phyloP scores from a whole-genome alignment of 2,888 invertebrate genomes.

The Drosophila acutilabella region DNA sequence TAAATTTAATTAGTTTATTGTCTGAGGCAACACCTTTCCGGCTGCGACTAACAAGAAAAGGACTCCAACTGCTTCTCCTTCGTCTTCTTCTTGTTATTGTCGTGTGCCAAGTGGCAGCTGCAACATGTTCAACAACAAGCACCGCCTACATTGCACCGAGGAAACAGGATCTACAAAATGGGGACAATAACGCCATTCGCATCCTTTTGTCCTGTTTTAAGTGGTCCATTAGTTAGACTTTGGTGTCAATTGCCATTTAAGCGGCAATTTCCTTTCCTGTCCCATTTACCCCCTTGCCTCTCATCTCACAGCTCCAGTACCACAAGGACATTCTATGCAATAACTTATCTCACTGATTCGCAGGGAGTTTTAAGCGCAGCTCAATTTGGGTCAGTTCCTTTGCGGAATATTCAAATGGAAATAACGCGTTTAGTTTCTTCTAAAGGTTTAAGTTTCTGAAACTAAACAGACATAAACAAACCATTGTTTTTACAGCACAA shows the following conservation, averaged over 20 bases:
- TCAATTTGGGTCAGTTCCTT: not conserved
- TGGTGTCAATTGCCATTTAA: slow-evolving; percentile 62
- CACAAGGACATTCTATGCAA: slow-evolving; percentile 2
- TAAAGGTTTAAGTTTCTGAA: too few relatives aligned
- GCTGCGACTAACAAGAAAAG: slow-evolving; percentile 38
- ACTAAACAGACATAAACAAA: too few relatives aligned
- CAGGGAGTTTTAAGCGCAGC: not conserved
- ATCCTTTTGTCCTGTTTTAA: slow-evolving; percentile 36
- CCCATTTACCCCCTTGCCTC: slow-evolving; percentile 19
- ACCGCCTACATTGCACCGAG: slow-evolving; percentile 47
- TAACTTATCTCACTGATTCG: slow-evolving; percentile 1
- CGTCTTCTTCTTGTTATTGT: slow-evolving; percentile 23
- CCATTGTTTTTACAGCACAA: too few relatives aligned
- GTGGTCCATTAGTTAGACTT: slow-evolving; percentile 51
- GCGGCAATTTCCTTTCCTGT: slow-evolving; percentile 1
- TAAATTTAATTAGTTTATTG: slow-evolving; percentile 80
- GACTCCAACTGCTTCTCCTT: slow-evolving; percentile 6
- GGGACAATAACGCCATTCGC: slow-evolving; percentile 5
- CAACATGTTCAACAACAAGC: slow-evolving; percentile 20
- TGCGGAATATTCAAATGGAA: not conserved
- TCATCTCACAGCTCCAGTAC: not conserved
- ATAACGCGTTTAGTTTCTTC: not conserved
- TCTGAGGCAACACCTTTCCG: slow-evolving; percentile 71
- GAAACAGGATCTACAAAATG: slow-evolving; percentile 25
- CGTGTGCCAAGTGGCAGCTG: slow-evolving; percentile 59